Percentiles rank a stretch among this genome's conserved stretches.
phyloP scores from a whole-genome alignment of 1,140 invertebrate genomes.

The Diuraphis noxia region DNA sequence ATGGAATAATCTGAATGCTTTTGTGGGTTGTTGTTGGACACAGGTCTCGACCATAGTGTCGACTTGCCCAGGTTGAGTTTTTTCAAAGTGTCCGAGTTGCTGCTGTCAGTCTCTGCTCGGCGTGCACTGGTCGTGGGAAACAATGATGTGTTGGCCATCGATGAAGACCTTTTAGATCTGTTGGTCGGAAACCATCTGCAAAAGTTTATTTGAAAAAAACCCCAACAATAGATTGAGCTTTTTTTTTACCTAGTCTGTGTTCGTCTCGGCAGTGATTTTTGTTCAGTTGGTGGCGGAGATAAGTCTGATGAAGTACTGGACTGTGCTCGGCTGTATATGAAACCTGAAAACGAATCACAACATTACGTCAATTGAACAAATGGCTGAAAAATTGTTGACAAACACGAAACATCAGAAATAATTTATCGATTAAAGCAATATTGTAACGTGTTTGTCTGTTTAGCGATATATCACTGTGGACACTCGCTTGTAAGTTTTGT shows the following conservation, averaged over 20 bases:
- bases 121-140: slow-evolving; percentile 64
- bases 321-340: slow-evolving; percentile 74
- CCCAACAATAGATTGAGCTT: background rate
- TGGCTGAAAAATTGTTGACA: background rate
- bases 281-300: slow-evolving; percentile 71
- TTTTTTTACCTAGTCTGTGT: slow-evolving; percentile 57
- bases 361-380: background rate
- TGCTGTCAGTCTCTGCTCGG: slow-evolving; percentile 74
- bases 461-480: slow-evolving; percentile 30
- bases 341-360: slow-evolving; percentile 63
- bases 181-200: slow-evolving; percentile 67
- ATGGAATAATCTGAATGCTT: slow-evolving; percentile 68
- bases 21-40: slow-evolving; percentile 55
- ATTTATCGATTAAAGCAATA: background rate
- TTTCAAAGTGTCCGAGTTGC: slow-evolving; percentile 67
- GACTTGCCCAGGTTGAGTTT: slow-evolving; percentile 74
- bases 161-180: slow-evolving; percentile 67
- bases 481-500: slow-evolving; percentile 34
- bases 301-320: slow-evolving; percentile 78
- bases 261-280: slow-evolving; percentile 67
- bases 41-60: slow-evolving; percentile 72
- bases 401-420: background rate
- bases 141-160: slow-evolving; percentile 68
- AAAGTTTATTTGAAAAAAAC: background rate
- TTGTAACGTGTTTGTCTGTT: background rate